These are phyloP conservation scores for Siniperca knerii DNA, from an alignment of 2,113 vertebrate species.

Conservation along the genomic window DNA sequence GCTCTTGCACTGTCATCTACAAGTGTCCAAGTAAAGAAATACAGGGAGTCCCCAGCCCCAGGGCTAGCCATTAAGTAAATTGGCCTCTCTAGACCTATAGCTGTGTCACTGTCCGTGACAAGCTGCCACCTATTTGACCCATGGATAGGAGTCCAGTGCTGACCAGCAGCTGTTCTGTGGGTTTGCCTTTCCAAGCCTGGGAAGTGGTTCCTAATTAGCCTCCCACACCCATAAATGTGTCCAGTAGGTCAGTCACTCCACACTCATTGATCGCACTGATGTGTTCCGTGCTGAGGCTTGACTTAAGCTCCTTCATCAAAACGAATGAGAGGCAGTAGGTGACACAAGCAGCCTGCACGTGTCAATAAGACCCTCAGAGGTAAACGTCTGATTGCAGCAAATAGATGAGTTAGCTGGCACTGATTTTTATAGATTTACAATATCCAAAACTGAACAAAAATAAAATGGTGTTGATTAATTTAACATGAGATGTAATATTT, in stretches of 20 bases:
- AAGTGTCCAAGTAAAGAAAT: constrained; percentile 77
- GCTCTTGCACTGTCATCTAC: constrained; percentile 74
- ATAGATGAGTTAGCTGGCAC: not conserved
- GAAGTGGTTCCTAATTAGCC: constrained; percentile 87
- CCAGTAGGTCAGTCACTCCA: constrained; percentile 79
- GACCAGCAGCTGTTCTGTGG: constrained; percentile 86
- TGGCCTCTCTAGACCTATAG: constrained; percentile 82
- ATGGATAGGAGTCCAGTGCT: constrained; percentile 81
- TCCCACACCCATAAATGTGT: constrained; percentile 88
- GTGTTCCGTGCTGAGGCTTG: constrained; percentile 69
- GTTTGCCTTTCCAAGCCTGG: constrained; percentile 83
- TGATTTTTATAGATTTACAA: constrained; percentile 18
- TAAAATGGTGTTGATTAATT: constrained; percentile 12
- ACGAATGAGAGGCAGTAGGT: constrained; percentile 63
- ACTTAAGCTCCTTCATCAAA: constrained; percentile 76
- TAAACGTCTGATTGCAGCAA: constrained; percentile 35
- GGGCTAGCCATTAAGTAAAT: constrained; percentile 84
- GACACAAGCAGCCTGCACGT: constrained; percentile 62
- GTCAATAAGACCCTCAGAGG: constrained; percentile 62
- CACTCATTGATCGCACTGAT: constrained; percentile 82
- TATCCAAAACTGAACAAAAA: not conserved
- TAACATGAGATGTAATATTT: constrained; percentile 29
- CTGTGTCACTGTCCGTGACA: constrained; percentile 81
- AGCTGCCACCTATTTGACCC: constrained; percentile 85
- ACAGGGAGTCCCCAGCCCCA: constrained; percentile 72